Evolutionary conservation across 2,113 vertebrate species (phyloP).

Genomic region (Pogona vitticeps): DNA sequence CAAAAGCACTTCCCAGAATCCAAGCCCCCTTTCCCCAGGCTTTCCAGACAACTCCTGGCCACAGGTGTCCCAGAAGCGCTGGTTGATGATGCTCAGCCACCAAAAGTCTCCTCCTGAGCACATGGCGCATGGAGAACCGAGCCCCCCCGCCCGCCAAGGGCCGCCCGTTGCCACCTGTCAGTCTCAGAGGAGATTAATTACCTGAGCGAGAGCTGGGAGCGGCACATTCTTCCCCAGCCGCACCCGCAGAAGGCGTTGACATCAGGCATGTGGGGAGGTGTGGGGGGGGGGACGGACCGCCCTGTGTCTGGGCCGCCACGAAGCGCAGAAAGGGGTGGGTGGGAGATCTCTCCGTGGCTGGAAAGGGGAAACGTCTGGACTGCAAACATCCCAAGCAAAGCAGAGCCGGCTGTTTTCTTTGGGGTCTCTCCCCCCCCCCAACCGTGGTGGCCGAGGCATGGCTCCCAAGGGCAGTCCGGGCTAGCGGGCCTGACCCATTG

Average conservation of each 20-base stretch:
- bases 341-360: neutral
- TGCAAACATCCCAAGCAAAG: neutral
- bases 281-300: slow-evolving; percentile 14
- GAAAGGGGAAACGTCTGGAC: neutral
- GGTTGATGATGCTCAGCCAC: no score
- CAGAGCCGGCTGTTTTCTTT: no score
- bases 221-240: slow-evolving; percentile 80
- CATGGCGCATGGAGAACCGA: neutral
- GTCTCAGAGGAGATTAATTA: slow-evolving; percentile 83
- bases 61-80: no score
- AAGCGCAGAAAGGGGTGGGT: slow-evolving; percentile 18
- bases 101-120: no score
- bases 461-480: neutral
- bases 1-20: neutral
- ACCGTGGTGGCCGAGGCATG: slow-evolving; percentile 22
- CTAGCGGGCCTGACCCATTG: neutral
- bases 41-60: neutral
- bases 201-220: slow-evolving; percentile 78
- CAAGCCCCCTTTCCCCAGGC: neutral
- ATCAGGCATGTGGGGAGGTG: slow-evolving; percentile 70
- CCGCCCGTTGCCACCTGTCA: slow-evolving; percentile 88
- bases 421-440: no score
- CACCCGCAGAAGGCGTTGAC: slow-evolving; percentile 79
- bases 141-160: slow-evolving; percentile 70
- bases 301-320: slow-evolving; percentile 57